Evolutionary conservation across 1,140 invertebrate genomes (phyloP), one percentile per base, ranked within the genome.

Genomic region (Adelges cooleyi): DNA sequence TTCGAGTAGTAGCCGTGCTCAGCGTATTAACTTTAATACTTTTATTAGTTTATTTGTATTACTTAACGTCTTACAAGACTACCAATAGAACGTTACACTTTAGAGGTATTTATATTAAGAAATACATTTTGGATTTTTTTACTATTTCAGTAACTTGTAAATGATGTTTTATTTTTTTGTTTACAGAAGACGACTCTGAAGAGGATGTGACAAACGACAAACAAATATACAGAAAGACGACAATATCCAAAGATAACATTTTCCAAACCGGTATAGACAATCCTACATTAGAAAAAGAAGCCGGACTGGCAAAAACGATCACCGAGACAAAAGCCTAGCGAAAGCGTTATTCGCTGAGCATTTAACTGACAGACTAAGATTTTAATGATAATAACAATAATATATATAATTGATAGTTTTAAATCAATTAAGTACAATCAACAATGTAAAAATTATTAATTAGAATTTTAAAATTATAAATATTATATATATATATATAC

Each of bases 161-260:
- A 44, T 25, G 18, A 17, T 3, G 44, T 40, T 17, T 10, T 20
- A 33, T n/a, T 40, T 23, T 25, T 40, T 22, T 27, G 9, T 6
- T 62, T 62, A 5, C 18, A 62, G 56, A 59, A 59, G 54, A 62
- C 29, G 40, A 59, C 18, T 62, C 56, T 2, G 56, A 62, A 13
- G 56, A 62, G 20, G 56, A 62, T 10, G 10, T 46, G 0, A 29
- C 56, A 13, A 33, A 13, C 11, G 56, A 62, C 4, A 27, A 42
- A 48, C 56, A 62, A 17, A 62, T 62, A 42, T 62, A 62, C 18
- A 46, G 56, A 18, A 62, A 62, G 29, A 62, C 56, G 1, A 62
- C 44, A 10, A 46, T 46, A 11, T 46, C 44, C 25, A 62, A 62
- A 62, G 56, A 62, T 8, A 62, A 48, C 13, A 62, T 62, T 23